Percentiles rank a stretch among this genome's conserved stretches.
Evolutionary conservation across 1,140 invertebrate genomes (phyloP).

Genomic region (Leptinotarsa defecta): DNA sequence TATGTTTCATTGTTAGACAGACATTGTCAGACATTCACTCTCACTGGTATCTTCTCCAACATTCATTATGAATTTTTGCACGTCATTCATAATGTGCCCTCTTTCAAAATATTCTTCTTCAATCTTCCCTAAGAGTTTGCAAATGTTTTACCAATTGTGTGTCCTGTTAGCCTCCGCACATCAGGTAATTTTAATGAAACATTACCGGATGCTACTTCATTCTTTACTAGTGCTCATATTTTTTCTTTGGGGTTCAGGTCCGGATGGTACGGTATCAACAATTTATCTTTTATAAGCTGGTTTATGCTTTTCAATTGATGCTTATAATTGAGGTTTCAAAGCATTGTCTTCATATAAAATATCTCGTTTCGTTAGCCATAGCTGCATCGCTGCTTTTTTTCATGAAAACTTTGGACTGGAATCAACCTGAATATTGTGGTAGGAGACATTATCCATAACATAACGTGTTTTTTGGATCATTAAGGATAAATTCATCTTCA

Average conservation of each 20-base stretch:
- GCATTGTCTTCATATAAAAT: not conserved
- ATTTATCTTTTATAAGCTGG: not conserved
- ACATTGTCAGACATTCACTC: not conserved
- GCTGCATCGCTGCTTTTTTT: not conserved
- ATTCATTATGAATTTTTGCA: not conserved
- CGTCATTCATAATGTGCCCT: not conserved
- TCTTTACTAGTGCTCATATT: not conserved
- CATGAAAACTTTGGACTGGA: not conserved
- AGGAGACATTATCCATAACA: no score
- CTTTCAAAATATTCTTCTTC: not conserved
- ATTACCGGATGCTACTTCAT: not conserved
- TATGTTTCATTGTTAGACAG: not conserved
- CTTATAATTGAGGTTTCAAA: not conserved
- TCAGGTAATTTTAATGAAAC: not conserved
- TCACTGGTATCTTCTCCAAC: constrained; percentile 1
- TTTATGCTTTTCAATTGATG: not conserved
- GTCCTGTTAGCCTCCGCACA: not conserved
- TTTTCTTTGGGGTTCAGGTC: not conserved
- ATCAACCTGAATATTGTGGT: not conserved
- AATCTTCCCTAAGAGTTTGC: not conserved
- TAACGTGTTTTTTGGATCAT: not conserved
- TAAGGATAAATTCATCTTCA: no score
- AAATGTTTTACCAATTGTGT: not conserved
- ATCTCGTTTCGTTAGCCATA: not conserved
- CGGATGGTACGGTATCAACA: not conserved